These are phyloP conservation scores for Micrasema longulum DNA, from an alignment of 1,140 invertebrate species.

Conservation along the genomic window DNA sequence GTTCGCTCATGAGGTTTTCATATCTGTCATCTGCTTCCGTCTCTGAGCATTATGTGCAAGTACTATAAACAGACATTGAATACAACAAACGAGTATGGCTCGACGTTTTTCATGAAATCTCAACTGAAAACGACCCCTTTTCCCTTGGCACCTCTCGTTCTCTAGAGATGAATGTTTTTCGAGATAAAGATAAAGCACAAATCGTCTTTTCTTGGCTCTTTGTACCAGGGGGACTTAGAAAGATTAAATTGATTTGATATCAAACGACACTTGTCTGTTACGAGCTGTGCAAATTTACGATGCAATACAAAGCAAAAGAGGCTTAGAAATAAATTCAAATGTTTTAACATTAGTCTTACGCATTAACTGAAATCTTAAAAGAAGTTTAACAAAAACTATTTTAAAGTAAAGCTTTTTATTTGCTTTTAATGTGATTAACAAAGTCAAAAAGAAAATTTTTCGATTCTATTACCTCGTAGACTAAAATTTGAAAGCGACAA, in stretches of 20 bases:
- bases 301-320: no score
- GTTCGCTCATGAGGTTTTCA: constrained; percentile 17
- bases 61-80: constrained; percentile 25
- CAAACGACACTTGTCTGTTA: constrained; percentile 18
- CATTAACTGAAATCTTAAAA: no score
- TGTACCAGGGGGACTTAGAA: constrained; percentile 12
- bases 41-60: constrained; percentile 2
- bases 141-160: not conserved
- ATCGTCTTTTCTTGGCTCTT: constrained; percentile 18
- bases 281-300: no score
- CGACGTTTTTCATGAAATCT: constrained; percentile 11
- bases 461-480: no score
- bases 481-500: no score
- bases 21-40: constrained; percentile 16
- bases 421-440: no score
- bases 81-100: constrained; percentile 11
- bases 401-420: no score
- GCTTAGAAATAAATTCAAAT: no score
- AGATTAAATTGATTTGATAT: constrained; percentile 36
- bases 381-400: no score
- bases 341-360: no score
- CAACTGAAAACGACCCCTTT: constrained; percentile 2
- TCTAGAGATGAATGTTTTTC: constrained; percentile 20
- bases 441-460: no score
- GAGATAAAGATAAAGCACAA: constrained; percentile 24